phyloP scores from a whole-genome alignment of 2,113 vertebrate species.

The Vulpes lagopus region DNA sequence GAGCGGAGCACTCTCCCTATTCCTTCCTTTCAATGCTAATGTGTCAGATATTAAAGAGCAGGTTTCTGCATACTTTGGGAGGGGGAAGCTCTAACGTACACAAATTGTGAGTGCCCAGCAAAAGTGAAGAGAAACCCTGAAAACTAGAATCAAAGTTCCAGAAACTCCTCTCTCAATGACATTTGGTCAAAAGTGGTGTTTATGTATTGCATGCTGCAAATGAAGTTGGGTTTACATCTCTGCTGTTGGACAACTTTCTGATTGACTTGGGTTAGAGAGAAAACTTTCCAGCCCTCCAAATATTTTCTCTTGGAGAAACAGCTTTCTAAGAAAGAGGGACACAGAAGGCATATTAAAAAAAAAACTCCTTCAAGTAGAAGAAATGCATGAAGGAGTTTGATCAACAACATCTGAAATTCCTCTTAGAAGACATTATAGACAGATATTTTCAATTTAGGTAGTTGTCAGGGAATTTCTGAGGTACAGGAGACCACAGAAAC shows the following conservation, averaged over 20 bases:
- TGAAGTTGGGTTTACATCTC: constrained; percentile 20
- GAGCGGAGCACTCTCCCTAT: neutral
- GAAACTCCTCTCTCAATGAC: neutral
- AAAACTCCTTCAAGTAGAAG: neutral
- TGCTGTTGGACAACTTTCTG: neutral
- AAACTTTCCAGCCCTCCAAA: neutral
- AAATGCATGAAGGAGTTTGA: constrained; percentile 33
- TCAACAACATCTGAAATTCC: neutral
- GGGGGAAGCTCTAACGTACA: neutral
- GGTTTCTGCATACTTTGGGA: neutral
- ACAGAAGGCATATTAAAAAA: neutral
- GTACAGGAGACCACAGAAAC: neutral
- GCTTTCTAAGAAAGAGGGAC: neutral
- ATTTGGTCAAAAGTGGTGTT: neutral
- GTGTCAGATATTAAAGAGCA: neutral
- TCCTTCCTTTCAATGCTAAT: neutral
- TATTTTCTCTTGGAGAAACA: neutral
- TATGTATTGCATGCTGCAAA: neutral
- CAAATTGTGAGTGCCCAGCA: neutral
- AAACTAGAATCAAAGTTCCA: constrained; percentile 8
- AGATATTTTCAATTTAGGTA: neutral
- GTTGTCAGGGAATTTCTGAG: neutral
- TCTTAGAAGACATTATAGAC: neutral
- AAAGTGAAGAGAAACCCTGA: constrained; percentile 37
- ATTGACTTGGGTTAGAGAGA: neutral